Base-by-base conservation (phyloP, 2,888 invertebrate genomes). In the Drepana falcataria region DNA sequence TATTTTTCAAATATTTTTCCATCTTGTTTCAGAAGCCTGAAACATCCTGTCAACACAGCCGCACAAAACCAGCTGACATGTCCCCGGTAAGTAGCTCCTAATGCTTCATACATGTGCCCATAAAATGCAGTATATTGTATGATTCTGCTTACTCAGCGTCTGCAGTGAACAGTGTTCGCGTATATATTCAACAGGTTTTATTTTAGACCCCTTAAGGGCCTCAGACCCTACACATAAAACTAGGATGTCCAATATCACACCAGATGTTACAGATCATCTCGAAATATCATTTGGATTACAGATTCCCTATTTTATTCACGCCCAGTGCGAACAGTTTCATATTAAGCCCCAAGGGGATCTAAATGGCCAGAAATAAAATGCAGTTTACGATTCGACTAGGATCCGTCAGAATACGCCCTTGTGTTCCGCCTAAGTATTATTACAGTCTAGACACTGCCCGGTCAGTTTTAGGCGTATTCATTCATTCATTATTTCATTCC, bases 241-340 rank as follows among this genome's bases (percentile, higher is more conserved):
- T 83, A 83, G 79, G 78, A 74, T 69, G 74, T 73, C 73, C 84
- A 83, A 88, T 87, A 86, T 83, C 83, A 75, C 79, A 71, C 82
- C 89, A 87, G 85, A 89, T 88, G 88, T 75, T 75, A 75, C 69
- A 71, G 80, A 79, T 83, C 80, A 78, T 81, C 81, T 78, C 79
- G 66, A 73, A 76, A 80, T 87, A 86, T 87, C 83, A 85, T 79
- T 83, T 81, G 73, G 86, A 89, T 89, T 85, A 87, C 85, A 68
- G 69, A 75, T 69, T 77, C 21, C 21, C 80, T 77, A 69, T 70
- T 77, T 77, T 73, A 70, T 67, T 69, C 72, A 69, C 73, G 62
- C 61, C 71, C 69, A 75, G 68, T 69, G 73, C 76, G 79, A 75
- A 73, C 76, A 77, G 77, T 80, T 82, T 79, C 79, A 83, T 85